Percentiles rank a stretch among this genome's conserved stretches.
phyloP scores from a whole-genome alignment of 2,113 vertebrate species.

The Phalacrocorax carbo region DNA sequence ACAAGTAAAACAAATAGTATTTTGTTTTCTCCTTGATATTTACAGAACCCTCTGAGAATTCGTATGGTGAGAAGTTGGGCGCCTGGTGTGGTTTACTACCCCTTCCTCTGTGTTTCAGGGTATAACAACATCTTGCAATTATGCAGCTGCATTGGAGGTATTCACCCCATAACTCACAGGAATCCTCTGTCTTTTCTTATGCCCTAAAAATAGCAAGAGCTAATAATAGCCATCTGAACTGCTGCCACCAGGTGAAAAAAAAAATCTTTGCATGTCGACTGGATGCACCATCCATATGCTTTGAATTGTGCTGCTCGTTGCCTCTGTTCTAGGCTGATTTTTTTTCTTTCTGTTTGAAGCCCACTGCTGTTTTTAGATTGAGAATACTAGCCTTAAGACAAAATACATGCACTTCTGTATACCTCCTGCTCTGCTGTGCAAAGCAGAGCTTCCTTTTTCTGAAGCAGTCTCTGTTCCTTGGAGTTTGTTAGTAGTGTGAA shows the following conservation, averaged over 20 bases:
- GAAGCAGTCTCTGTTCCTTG: neutral
- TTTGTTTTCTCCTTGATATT: neutral
- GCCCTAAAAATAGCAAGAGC: neutral
- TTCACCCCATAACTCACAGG: neutral
- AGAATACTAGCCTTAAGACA: neutral
- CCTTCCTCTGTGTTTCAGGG: neutral
- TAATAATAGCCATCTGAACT: neutral
- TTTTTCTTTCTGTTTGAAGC: neutral
- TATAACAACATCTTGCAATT: neutral
- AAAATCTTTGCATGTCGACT: neutral
- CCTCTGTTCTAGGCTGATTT: neutral
- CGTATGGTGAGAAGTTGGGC: neutral
- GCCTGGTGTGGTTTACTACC: neutral
- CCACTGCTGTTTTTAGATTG: neutral
- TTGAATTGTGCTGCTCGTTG: neutral
- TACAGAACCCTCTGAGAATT: neutral
- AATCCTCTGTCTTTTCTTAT: neutral
- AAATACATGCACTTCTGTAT: neutral
- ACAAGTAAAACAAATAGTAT: neutral
- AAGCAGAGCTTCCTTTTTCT: neutral
- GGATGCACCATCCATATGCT: neutral
- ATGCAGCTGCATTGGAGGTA: neutral
- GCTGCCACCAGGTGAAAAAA: neutral
- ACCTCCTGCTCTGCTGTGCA: neutral
- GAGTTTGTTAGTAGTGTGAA: neutral